phyloP scores from a whole-genome alignment of 2,113 vertebrate genomes.

The Pagrus major region DNA sequence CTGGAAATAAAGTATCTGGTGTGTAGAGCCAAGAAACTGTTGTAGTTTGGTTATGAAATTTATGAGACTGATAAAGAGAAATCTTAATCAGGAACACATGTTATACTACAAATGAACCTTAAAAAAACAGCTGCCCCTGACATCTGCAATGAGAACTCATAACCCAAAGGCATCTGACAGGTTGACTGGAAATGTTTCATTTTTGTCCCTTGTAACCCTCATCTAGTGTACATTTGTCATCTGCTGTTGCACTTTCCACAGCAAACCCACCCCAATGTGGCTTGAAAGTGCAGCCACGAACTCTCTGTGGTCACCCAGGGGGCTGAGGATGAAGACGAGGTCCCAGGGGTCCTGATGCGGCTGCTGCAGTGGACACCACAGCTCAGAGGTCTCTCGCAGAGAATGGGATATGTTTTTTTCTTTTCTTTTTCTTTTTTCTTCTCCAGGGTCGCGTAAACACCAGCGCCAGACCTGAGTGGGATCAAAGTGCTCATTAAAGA shows the following conservation, averaged over 20 bases:
- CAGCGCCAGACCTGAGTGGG: conserved; percentile 80
- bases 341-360: conserved; percentile 52
- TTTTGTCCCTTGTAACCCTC: conserved; percentile 13
- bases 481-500: conserved; percentile 84
- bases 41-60: conserved; percentile 67
- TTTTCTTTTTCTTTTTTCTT: conserved; percentile 47
- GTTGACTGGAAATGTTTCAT: conserved; percentile 35
- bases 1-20: conserved; percentile 65
- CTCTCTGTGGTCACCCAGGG: conserved; percentile 32
- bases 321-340: conserved; percentile 40
- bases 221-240: conserved; percentile 19
- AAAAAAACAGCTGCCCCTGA: conserved; percentile 46
- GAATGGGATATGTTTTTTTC: conserved; percentile 52
- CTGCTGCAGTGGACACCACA: conserved; percentile 50
- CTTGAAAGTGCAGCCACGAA: conserved; percentile 23
- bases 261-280: conserved; percentile 18
- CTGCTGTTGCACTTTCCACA: conserved; percentile 42
- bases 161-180: conserved; percentile 48
- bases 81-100: conserved; percentile 63
- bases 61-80: conserved; percentile 71
- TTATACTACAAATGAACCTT: conserved; percentile 28
- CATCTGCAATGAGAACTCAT: conserved; percentile 45
- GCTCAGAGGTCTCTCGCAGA: conserved; percentile 48
- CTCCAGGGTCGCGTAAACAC: conserved; percentile 78
- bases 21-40: conserved; percentile 63